Conservation (phyloP, 2,113 vertebrate genomes). For the Oreochromis spilurus region DNA sequence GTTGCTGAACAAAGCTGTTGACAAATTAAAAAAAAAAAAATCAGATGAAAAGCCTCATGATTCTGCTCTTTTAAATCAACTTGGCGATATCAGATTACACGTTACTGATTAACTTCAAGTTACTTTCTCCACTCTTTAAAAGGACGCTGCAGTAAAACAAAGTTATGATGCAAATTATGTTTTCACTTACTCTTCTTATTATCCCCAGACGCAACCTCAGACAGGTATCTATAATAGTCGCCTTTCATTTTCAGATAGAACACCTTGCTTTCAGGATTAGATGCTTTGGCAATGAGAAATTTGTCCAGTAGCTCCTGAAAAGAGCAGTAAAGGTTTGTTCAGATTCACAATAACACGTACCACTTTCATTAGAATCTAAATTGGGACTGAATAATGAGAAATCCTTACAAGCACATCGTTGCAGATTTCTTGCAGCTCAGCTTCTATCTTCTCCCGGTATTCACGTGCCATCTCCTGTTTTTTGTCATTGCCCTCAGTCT, state of each 20-base stretch:
- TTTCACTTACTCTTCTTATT: slow-evolving; percentile 85
- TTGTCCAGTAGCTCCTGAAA: slow-evolving; percentile 91
- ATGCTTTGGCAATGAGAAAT: slow-evolving; percentile 88
- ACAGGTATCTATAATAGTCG: slow-evolving; percentile 99
- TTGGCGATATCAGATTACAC: neutral
- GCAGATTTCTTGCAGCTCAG: slow-evolving; percentile 95
- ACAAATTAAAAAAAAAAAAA: neutral
- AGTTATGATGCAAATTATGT: neutral
- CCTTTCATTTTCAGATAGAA: slow-evolving; percentile 99
- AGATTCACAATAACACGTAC: neutral
- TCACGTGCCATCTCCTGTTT: slow-evolving; percentile 94
- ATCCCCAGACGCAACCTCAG: slow-evolving; percentile 94
- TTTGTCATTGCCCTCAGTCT: slow-evolving; percentile 93
- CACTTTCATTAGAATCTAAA: neutral
- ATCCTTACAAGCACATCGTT: slow-evolving; percentile 90
- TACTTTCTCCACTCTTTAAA: neutral
- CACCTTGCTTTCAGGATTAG: slow-evolving; percentile 92
- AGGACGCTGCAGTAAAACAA: neutral
- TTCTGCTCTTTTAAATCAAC: neutral
- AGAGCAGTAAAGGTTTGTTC: neutral
- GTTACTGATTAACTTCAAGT: neutral
- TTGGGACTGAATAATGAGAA: neutral
- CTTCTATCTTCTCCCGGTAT: slow-evolving; percentile 96
- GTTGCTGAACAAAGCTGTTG: neutral
- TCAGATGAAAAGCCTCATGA: neutral